phyloP scores from a whole-genome alignment of 2,888 invertebrate species.

The Eupithecia pulchellata region DNA sequence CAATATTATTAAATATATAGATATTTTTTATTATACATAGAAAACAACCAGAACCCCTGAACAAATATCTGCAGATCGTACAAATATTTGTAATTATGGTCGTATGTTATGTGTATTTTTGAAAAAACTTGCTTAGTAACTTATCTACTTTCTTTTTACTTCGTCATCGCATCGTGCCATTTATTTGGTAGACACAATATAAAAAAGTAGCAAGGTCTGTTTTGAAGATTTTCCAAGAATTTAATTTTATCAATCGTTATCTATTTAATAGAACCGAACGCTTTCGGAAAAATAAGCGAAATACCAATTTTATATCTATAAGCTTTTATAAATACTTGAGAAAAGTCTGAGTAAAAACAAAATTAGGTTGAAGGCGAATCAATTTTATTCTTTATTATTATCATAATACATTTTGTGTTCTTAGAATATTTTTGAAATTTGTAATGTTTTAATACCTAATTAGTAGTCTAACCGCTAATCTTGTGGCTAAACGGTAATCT shows the following conservation, averaged over 20 bases:
- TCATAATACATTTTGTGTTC: no score
- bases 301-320: neutral
- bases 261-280: neutral
- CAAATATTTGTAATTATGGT: neutral
- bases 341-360: neutral
- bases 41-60: no score
- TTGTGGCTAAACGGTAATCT: neutral
- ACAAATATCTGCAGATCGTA: neutral
- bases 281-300: neutral
- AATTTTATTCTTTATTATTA: no score
- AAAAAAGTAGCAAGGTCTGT: neutral
- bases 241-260: neutral
- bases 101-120: neutral
- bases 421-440: no score
- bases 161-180: neutral
- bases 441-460: no score
- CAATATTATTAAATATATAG: no score
- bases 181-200: neutral
- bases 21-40: no score
- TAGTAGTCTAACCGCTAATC: no score
- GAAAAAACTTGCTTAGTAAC: neutral
- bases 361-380: neutral
- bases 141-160: neutral
- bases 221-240: neutral
- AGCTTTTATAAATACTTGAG: neutral